These are phyloP conservation scores for Pangasius krempfi DNA, from an alignment of 2,797 vertebrate genomes.

Conservation along the genomic window DNA sequence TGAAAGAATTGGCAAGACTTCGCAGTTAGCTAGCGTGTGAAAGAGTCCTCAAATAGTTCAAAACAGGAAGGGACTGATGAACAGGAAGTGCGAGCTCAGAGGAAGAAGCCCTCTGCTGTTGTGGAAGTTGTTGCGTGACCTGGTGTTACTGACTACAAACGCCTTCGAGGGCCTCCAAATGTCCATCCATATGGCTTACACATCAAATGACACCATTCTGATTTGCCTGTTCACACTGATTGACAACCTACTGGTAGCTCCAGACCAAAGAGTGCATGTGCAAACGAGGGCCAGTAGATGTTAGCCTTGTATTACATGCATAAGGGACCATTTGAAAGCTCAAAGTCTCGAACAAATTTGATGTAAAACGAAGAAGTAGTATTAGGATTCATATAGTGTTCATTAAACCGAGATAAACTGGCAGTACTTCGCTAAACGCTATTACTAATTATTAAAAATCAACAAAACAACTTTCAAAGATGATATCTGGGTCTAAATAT, in stretches of 20 bases:
- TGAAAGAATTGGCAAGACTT: background rate
- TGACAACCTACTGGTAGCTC: background rate
- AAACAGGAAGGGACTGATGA: background rate
- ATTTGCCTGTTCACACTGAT: background rate
- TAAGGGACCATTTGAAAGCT: background rate
- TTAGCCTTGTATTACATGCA: background rate
- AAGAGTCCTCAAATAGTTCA: background rate
- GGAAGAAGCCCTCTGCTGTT: background rate
- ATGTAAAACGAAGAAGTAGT: background rate
- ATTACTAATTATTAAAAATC: background rate
- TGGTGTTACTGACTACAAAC: background rate
- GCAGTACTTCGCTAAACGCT: background rate
- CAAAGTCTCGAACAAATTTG: background rate
- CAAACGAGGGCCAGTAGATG: background rate
- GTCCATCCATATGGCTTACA: slow-evolving; percentile 1
- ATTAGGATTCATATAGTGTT: background rate
- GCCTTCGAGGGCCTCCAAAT: background rate
- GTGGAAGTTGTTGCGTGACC: background rate
- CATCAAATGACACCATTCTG: background rate
- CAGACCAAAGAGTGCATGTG: background rate
- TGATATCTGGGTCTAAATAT: background rate
- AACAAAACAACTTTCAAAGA: background rate
- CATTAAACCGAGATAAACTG: background rate
- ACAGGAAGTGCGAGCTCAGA: slow-evolving; percentile 4
- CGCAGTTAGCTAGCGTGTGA: background rate